Evolutionary conservation across 92 coral and sea anemone genomes (phyloP).

Genomic region (Desmophyllum pertusum): DNA sequence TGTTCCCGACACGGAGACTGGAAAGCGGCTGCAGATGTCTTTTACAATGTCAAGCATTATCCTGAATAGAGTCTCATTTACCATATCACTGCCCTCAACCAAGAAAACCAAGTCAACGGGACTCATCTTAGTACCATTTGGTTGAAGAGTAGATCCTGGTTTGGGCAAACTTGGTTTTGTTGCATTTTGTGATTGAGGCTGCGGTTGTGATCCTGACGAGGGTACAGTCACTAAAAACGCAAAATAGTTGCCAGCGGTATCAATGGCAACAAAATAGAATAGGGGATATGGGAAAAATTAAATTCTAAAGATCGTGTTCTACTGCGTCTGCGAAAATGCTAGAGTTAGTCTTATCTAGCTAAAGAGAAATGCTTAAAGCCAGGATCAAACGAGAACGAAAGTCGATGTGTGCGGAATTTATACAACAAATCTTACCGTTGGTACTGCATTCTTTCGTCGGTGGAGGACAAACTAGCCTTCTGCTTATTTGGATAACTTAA

Average conservation of each 20-base stretch:
- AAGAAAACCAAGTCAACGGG: conserved; percentile 78
- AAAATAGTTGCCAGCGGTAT: not conserved
- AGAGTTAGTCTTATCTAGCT: too few relatives aligned
- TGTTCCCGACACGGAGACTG: conserved; percentile 67
- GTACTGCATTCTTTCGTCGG: conserved; percentile 27
- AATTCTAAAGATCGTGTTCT: too few relatives aligned
- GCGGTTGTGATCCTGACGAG: conserved; percentile 18
- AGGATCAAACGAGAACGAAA: too few relatives aligned
- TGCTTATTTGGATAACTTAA: conserved; percentile 67
- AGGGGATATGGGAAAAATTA: too few relatives aligned
- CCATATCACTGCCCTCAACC: conserved; percentile 73
- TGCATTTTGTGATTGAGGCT: conserved; percentile 18
- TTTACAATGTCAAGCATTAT: conserved; percentile 70
- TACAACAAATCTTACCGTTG: conserved; percentile 8
- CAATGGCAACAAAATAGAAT: not conserved
- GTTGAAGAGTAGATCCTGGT: conserved; percentile 20
- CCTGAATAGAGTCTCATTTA: conserved; percentile 66
- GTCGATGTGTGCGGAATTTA: too few relatives aligned
- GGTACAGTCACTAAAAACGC: not conserved
- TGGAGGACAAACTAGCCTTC: conserved; percentile 55
- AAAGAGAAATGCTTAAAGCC: too few relatives aligned
- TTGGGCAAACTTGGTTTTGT: conserved; percentile 10
- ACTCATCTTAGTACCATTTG: conserved; percentile 35
- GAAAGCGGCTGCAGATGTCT: conserved; percentile 70
- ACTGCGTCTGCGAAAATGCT: too few relatives aligned